phyloP scores from a whole-genome alignment of 2,113 vertebrate genomes.

The Phylloscopus whistleri region DNA sequence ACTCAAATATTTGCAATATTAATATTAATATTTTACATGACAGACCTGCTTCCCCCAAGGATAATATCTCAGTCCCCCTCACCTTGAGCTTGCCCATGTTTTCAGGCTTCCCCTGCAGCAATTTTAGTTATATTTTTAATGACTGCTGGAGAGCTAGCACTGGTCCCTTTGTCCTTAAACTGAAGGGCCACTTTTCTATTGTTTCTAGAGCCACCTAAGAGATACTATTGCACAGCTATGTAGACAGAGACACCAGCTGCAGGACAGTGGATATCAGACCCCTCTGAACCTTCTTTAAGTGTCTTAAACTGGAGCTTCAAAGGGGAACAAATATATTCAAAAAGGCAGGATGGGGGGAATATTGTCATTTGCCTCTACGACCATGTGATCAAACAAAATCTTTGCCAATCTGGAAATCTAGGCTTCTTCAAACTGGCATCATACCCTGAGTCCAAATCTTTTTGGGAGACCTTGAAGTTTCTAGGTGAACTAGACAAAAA shows the following conservation, averaged over 20 bases:
- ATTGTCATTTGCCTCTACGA: not conserved
- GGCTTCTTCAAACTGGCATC: not conserved
- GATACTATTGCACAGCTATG: fast-evolving
- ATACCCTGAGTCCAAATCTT: not conserved
- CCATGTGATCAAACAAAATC: not conserved
- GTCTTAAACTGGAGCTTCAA: not conserved
- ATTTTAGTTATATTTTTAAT: not conserved
- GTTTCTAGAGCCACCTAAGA: not conserved
- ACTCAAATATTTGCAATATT: not conserved
- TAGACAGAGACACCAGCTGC: not conserved
- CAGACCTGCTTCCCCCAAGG: not conserved
- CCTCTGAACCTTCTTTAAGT: not conserved
- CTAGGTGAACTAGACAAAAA: not conserved
- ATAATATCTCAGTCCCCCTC: not conserved
- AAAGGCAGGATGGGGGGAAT: not conserved
- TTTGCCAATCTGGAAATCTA: not conserved
- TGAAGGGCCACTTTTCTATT: not conserved
- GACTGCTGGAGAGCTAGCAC: not conserved
- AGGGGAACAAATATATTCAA: fast-evolving
- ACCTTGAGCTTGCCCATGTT: not conserved
- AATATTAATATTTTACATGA: too few relatives aligned
- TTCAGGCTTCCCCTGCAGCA: not conserved
- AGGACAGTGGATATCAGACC: not conserved
- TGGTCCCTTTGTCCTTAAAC: not conserved
- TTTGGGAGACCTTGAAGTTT: not conserved